Base-by-base conservation (phyloP, 1,140 invertebrate species). In the Aplysia californica region DNA sequence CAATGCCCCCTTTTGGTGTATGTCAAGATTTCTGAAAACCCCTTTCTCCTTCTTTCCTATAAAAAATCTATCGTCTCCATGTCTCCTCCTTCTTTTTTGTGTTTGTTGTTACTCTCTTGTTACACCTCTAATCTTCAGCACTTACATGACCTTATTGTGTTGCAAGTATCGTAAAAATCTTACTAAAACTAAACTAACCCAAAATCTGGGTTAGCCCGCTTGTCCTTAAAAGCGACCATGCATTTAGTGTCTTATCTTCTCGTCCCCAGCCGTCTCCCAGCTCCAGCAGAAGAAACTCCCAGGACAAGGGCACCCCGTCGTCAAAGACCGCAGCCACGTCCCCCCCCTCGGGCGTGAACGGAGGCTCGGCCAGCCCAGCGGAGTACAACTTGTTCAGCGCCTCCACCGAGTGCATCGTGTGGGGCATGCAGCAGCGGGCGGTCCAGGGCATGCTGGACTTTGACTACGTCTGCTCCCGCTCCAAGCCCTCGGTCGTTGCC, bases 391-490 rank as follows among this genome's bases (percentile, higher is more conserved):
- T 88, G 35, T 99, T 99, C 90, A 94, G 92, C 0, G 93, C 93
- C 66, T 92, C 92, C 75, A 99, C 98, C 0, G 96, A 96, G 89
- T 93, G 97, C 10, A 98, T 99, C 83, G 94, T 99, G 35, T 99
- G 98, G 98, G 98, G 98, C 58, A 99, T 99, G 96, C 98, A 99
- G 91, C 96, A 95, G 20, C 91, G 97, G 77, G 98, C 98, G n/a
- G 97, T 99, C 36, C 98, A 99, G 79, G 92, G 93, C 76, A 99
- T 99, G 97, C 88, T 99, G 61, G 98, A 99, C 89, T 99, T 99
- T 92, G 98, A 99, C 90, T 99, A 98, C 90, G 97, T 99, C 20
- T 99, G 98, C 89, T 93, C 96, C 26, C 93, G 98, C 80, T 91
- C 93, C 74, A 94, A 96, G 82, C 92, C 92, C 3, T 93, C 92